Base-by-base conservation (phyloP, 2,797 vertebrate species). In the Tragelaphus oryx region DNA sequence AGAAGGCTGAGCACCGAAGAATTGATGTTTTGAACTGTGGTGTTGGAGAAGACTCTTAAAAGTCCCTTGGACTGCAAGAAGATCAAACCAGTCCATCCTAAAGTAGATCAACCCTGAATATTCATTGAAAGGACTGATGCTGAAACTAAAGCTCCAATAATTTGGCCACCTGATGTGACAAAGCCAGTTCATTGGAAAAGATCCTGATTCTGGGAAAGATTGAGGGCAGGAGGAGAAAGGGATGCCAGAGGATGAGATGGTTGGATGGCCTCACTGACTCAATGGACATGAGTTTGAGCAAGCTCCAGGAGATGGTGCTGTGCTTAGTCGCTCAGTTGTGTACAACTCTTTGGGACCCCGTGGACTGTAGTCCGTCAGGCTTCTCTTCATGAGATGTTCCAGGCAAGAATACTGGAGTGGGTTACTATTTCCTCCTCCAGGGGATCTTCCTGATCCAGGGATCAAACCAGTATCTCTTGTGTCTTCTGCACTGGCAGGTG, bases 341-440 rank as follows among this genome's bases (percentile, higher is more conserved):
- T 71, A 37, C 10, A 22, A 20, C 20, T 41, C 20, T 41, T 71
- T 71, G 37, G 12, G 20, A 24, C 11, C 68, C 20, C 68, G 13
- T 13, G 22, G 37, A 71, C 68, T 41, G 6, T 41, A 71, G 68
- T 24, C 6, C 0, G 0, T 10, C 68, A 41, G 68, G 37, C 37
- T 71, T 41, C 68, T 71, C 11, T 41, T 22, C 68, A 24, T 71
- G 68, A 41, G 37, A 13, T 41, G 20, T 41, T 13, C 68, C 22
- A 41, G 37, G 11, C 68, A 41, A 71, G 20, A 71, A 41, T 71
- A 24, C 20, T 41, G 68, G 68, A 41, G 6, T 41, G 33, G 33
- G 33, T 41, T 41, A 41, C 68, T 13, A 24, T 71, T 71, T 71
- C 37, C 68, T 71, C 37, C 20, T 41, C 37, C 22, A 71, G 37